Conservation (phyloP, 2,888 invertebrate species). For the Eupithecia abbreviata region DNA sequence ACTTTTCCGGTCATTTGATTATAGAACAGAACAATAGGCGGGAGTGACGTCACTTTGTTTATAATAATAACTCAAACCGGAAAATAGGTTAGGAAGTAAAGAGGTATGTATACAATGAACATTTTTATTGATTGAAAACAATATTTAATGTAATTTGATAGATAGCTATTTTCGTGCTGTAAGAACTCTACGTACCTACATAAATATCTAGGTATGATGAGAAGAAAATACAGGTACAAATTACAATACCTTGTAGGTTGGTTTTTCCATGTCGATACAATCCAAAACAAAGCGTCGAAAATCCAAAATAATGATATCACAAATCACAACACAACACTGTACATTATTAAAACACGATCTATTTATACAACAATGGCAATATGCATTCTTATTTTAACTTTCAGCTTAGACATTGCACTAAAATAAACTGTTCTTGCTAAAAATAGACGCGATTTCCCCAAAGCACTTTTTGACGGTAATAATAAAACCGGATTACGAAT, state of each 20-base stretch:
- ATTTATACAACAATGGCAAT: conserved; percentile 58
- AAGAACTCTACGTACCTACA: background rate
- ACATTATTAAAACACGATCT: conserved; percentile 48
- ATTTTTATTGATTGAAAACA: background rate
- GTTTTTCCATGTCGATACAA: conserved; percentile 75
- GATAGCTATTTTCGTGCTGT: background rate
- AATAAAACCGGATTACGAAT: conserved; percentile 15
- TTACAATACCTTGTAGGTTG: conserved; percentile 69
- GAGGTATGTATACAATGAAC: background rate
- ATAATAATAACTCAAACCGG: conserved; percentile 30
- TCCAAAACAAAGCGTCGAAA: conserved; percentile 60
- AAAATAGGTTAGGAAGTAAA: conserved; percentile 3
- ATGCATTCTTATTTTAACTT: conserved; percentile 66
- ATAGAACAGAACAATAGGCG: conserved; percentile 56
- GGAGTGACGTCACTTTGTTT: conserved; percentile 62
- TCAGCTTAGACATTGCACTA: conserved; percentile 68
- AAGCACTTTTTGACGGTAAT: conserved; percentile 18
- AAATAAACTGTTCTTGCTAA: conserved; percentile 62
- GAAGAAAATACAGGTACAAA: too few relatives aligned
- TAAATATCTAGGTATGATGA: background rate
- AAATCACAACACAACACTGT: conserved; percentile 58
- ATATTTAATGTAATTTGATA: background rate
- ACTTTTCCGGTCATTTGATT: conserved; percentile 28
- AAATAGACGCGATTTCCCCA: conserved; percentile 55
- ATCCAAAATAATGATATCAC: conserved; percentile 49